A percentile compares a stretch with the other conserved stretches of the same genome.
Conservation (phyloP, 2,888 invertebrate species). For the Leptinotarsa peninsularis region DNA sequence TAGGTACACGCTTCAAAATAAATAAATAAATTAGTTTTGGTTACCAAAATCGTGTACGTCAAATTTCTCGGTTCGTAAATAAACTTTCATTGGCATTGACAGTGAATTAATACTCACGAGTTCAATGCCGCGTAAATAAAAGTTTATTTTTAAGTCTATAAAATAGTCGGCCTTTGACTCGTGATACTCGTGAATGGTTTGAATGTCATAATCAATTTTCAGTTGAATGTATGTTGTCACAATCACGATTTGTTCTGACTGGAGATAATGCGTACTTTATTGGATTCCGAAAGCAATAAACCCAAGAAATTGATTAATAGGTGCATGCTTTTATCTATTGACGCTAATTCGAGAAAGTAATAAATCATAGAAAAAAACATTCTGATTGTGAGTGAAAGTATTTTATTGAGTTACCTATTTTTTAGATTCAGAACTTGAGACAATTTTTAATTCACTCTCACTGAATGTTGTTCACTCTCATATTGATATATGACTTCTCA, state of each 20-base stretch:
- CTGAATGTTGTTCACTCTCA: too few species aligned
- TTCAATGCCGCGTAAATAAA: conserved; percentile 40
- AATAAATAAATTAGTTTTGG: neutral
- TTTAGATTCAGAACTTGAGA: too few species aligned
- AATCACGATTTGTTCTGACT: neutral
- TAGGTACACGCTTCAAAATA: neutral
- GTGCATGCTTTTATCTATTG: too few species aligned
- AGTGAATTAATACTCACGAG: conserved; percentile 35
- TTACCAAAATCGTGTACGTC: conserved; percentile 8
- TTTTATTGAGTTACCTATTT: too few species aligned
- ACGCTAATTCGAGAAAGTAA: too few species aligned
- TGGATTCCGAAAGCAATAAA: neutral
- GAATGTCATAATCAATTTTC: conserved; percentile 7
- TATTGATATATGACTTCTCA: too few species aligned
- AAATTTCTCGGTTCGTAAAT: conserved; percentile 30
- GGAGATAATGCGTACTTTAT: neutral
- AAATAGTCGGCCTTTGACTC: neutral
- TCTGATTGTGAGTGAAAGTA: too few species aligned
- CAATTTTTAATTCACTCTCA: too few species aligned
- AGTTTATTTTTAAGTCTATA: conserved; percentile 8
- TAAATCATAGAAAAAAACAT: too few species aligned
- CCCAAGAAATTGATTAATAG: too few species aligned
- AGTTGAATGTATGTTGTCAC: neutral
- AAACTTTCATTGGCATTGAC: conserved; percentile 42
- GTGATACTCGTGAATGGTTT: neutral